These are phyloP conservation scores for Lophotis ruficrista DNA, from an alignment of 2,113 vertebrate genomes.

Conservation along the genomic window DNA sequence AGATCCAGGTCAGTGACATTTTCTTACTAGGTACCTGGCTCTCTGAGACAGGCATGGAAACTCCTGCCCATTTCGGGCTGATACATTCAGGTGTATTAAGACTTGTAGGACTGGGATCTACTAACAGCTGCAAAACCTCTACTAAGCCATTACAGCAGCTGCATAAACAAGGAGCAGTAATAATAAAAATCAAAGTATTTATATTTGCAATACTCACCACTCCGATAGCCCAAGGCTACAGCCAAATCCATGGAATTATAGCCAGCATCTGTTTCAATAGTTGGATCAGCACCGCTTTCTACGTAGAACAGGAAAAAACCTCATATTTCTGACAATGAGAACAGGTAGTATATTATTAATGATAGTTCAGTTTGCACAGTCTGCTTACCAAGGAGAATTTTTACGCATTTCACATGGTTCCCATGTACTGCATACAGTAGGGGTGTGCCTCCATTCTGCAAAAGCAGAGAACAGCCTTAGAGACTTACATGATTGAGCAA, in stretches of 20 bases:
- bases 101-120: not conserved
- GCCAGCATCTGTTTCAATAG: conserved; percentile 94
- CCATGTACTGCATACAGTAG: conserved; percentile 97
- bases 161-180: not conserved
- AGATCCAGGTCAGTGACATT: not conserved
- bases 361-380: not conserved
- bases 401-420: conserved; percentile 96
- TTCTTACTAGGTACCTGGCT: not conserved
- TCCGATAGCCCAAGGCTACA: conserved; percentile 93
- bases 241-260: conserved; percentile 99
- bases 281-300: conserved; percentile 96
- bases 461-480: conserved; percentile 23
- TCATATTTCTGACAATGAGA: not conserved
- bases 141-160: not conserved
- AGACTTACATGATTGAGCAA: not conserved
- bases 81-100: not conserved
- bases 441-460: conserved; percentile 95
- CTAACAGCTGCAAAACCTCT: not conserved
- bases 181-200: not conserved
- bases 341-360: not conserved
- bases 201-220: conserved; percentile 79
- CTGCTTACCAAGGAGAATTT: conserved; percentile 90
- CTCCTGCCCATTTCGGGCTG: not conserved
- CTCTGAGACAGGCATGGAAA: not conserved
- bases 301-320: conserved; percentile 22